Evolutionary conservation across 2,797 vertebrate species (phyloP).

Genomic region (Parotocinclus haroldoi): DNA sequence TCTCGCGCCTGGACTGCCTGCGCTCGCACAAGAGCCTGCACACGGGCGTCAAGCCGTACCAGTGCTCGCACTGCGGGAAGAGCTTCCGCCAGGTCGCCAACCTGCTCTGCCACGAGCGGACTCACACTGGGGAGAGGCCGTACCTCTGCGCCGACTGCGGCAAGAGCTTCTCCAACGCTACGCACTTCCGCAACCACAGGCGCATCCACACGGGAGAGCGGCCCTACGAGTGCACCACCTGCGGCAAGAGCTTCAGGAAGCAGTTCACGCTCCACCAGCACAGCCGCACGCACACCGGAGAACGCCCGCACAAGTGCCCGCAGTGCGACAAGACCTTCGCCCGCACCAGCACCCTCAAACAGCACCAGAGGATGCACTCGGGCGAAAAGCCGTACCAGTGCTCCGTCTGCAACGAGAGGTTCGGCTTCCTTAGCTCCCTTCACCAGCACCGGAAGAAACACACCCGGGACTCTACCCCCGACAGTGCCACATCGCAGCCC

Average conservation of each 20-base stretch:
- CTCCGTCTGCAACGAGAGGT: conserved; percentile 9
- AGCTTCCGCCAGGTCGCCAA: conserved; percentile 29
- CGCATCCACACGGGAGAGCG: conserved; percentile 34
- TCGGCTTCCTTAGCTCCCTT: conserved; percentile 18
- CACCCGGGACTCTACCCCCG: not conserved
- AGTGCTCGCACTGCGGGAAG: conserved; percentile 38
- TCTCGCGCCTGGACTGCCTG: conserved; percentile 15
- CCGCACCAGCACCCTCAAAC: conserved; percentile 20
- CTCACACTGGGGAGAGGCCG: conserved; percentile 37
- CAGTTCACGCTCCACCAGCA: conserved; percentile 30
- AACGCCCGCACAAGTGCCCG: conserved; percentile 29
- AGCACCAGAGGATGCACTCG: conserved; percentile 29
- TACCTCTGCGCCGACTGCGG: conserved; percentile 41
- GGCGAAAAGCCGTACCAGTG: conserved; percentile 34
- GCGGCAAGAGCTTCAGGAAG: conserved; percentile 33
- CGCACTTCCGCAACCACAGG: conserved; percentile 33
- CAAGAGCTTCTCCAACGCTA: conserved; percentile 35
- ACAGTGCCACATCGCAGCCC: not conserved
- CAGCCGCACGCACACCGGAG: conserved; percentile 29
- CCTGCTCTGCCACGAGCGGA: conserved; percentile 33
- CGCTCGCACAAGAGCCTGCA: conserved; percentile 35
- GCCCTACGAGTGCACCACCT: conserved; percentile 26
- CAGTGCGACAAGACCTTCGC: conserved; percentile 38
- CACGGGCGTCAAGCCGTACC: conserved; percentile 20
- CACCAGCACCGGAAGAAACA: conserved; percentile 26